Conservation (phyloP, 2,888 invertebrate genomes). For the Mesodorylaimus sp. region DNA sequence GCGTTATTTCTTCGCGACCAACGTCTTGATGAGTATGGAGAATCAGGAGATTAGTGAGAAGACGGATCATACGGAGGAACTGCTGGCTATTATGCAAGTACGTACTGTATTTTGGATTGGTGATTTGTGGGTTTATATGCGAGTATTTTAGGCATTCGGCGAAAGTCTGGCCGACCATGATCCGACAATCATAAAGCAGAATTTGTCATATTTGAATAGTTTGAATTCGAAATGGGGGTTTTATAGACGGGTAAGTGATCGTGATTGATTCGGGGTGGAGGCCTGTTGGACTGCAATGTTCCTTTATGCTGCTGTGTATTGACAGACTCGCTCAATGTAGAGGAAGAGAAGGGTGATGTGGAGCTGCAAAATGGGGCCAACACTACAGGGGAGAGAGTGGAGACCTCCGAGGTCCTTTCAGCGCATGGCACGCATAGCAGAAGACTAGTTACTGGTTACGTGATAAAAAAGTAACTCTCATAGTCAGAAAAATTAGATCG, state of each 20-base stretch:
- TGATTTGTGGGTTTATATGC: neutral
- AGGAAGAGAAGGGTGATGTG: too few species aligned
- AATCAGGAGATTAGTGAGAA: neutral
- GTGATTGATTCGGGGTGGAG: too few species aligned
- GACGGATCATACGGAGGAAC: neutral
- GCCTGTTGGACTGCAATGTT: too few species aligned
- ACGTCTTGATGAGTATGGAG: neutral
- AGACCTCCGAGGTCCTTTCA: too few species aligned
- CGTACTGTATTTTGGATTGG: neutral
- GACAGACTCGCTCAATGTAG: too few species aligned
- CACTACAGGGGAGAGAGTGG: too few species aligned
- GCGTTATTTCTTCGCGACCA: slow-evolving; percentile 1
- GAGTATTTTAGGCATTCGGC: neutral
- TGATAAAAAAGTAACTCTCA: too few species aligned
- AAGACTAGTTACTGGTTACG: too few species aligned
- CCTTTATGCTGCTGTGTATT: too few species aligned
- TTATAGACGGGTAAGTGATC: neutral
- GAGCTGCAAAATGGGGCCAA: too few species aligned
- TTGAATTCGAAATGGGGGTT: neutral
- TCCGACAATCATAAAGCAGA: neutral
- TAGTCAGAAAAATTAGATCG: too few species aligned
- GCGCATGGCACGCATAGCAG: too few species aligned
- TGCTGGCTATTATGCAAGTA: neutral
- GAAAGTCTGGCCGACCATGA: neutral
- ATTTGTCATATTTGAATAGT: neutral